Percentiles rank a stretch among this genome's conserved stretches.
Conservation (phyloP, 2,888 invertebrate species). For the Epinotia demarniana region DNA sequence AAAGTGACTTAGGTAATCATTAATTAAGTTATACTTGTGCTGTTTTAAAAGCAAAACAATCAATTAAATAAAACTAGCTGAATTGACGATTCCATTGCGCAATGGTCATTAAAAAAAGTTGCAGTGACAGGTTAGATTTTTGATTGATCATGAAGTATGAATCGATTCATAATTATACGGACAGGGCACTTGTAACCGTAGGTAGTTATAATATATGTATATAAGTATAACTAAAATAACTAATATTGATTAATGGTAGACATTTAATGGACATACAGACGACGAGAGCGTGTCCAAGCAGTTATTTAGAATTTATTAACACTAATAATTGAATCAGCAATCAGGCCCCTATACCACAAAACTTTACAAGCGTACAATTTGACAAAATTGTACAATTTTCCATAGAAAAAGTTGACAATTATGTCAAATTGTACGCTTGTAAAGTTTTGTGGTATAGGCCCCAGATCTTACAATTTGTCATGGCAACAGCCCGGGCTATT, state of each 20-base stretch:
- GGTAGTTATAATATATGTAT: background rate
- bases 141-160: slow-evolving; percentile 34
- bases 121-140: slow-evolving; percentile 52
- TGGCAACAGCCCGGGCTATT: too few species aligned
- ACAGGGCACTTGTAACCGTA: background rate
- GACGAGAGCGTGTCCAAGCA: too few species aligned
- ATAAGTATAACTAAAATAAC: background rate
- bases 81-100: slow-evolving; percentile 50
- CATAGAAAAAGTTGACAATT: too few species aligned
- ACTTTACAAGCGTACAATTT: too few species aligned
- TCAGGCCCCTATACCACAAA: too few species aligned
- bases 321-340: too few species aligned
- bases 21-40: background rate
- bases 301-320: too few species aligned
- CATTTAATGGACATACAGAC: too few species aligned
- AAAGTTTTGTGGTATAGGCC: too few species aligned
- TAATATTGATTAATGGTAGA: background rate
- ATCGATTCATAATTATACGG: background rate
- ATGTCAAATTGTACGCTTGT: too few species aligned
- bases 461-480: too few species aligned
- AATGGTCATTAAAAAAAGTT: slow-evolving; percentile 51
- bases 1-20: background rate
- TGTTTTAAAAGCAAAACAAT: slow-evolving; percentile 1
- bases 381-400: too few species aligned
- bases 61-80: slow-evolving; percentile 21